Evolutionary conservation across 1,140 invertebrate genomes (phyloP), one percentile per base, ranked within the genome.

Genomic region (Drosophila lacteicornis): DNA sequence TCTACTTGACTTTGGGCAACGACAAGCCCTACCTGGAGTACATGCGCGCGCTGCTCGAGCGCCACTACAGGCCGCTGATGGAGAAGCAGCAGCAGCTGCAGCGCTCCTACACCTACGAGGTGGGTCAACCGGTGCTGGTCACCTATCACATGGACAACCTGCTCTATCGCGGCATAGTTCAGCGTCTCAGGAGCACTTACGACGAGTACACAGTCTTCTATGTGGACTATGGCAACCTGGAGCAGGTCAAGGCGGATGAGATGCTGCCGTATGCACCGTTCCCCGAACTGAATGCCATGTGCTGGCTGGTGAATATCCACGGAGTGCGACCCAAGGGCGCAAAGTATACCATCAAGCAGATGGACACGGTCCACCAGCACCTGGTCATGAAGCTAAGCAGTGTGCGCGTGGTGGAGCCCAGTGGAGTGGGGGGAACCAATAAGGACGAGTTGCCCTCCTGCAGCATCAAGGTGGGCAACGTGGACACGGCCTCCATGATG

Each of bases 151-250:
- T 93, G 6, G 94, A 96, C 81, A 92, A 94, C 4, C 92, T 93
- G 12, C 96, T 95, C 93, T 96, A 96, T 80, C 93, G 96, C 61
- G 95, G 94, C 22, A 79, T 92, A 57, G 93, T 96, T 9, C 36
- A 93, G 19, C 87, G 93, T 50, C 36, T 45, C 4, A 11, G 15
- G 0, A 75, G 51, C 19, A 9, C n/a, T 0, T 59, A 86, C 12
- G 87, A 92, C 4, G 86, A 84, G 13, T 92, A 95, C 61, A 75
- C 92, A 5, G 94, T 96, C 2, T 84, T 93, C 61, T 96, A 94
- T 77, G 91, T 96, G 2, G 95, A 96, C 82, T 96, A 94, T 74
- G 95, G 95, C 0, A 96, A 96, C 63, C 85, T 93, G 56, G 94
- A 95, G 73, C 81, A 88, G 2, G 95, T 94, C 22, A 62, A 91